A percentile compares a stretch with the other conserved stretches of the same genome.
Evolutionary conservation across 2,888 invertebrate species (phyloP).

Genomic region (Neoaliturus tenellus): DNA sequence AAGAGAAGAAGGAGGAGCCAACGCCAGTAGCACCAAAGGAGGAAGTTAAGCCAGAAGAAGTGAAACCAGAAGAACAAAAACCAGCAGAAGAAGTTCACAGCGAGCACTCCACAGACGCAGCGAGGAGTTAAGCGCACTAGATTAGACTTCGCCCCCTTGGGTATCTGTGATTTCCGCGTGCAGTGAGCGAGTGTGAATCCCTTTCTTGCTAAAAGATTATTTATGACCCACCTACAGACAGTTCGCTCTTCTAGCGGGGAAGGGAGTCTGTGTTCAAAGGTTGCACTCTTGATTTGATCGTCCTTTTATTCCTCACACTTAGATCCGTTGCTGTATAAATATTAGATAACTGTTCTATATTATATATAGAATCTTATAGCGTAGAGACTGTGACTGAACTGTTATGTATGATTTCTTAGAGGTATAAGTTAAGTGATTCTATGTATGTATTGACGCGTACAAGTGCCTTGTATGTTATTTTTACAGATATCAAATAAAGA

Average conservation of each 20-base stretch:
- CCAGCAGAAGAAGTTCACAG: slow-evolving; percentile 34
- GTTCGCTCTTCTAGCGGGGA: slow-evolving; percentile 62
- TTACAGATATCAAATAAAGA: slow-evolving; percentile 59
- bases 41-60: slow-evolving; percentile 14
- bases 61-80: slow-evolving; percentile 3
- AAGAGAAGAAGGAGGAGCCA: slow-evolving; percentile 33
- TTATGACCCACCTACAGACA: slow-evolving; percentile 59
- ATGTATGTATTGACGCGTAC: slow-evolving; percentile 55
- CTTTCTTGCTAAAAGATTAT: slow-evolving; percentile 63
- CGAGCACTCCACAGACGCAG: slow-evolving; percentile 46
- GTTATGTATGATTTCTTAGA: slow-evolving; percentile 40
- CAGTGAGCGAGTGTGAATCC: slow-evolving; percentile 53
- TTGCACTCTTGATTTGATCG: slow-evolving; percentile 55
- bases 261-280: slow-evolving; percentile 53
- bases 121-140: slow-evolving; percentile 31
- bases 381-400: slow-evolving; percentile 50
- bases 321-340: slow-evolving; percentile 42
- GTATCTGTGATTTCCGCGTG: slow-evolving; percentile 47
- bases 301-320: slow-evolving; percentile 4
- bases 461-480: slow-evolving; percentile 60
- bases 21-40: slow-evolving; percentile 23
- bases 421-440: slow-evolving; percentile 49
- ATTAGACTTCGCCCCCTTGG: slow-evolving; percentile 4
- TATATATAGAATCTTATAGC: slow-evolving; percentile 57
- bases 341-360: slow-evolving; percentile 48